phyloP scores from a whole-genome alignment of 1,140 invertebrate species.

The Nixonia krombeini region DNA sequence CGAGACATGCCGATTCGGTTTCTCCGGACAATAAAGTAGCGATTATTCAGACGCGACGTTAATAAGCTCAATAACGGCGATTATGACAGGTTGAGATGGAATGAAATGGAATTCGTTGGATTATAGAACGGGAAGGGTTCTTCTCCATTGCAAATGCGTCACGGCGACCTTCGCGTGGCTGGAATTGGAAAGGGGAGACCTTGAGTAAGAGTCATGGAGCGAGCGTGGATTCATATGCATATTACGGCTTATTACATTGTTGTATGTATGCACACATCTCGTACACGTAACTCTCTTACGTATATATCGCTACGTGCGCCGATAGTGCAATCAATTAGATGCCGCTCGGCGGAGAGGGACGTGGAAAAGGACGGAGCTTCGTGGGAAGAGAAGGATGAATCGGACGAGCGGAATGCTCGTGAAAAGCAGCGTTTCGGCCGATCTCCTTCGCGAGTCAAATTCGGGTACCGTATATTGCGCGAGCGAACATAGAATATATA shows the following conservation, averaged over 20 bases:
- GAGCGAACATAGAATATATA: too few species aligned
- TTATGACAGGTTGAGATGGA: slow-evolving; percentile 45
- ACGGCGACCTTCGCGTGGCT: slow-evolving; percentile 57
- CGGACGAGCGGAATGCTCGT: too few species aligned
- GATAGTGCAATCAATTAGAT: slow-evolving; percentile 55
- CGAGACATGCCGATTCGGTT: slow-evolving; percentile 19
- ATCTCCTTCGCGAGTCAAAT: too few species aligned
- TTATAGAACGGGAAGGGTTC: slow-evolving; percentile 48
- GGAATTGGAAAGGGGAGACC: slow-evolving; percentile 66
- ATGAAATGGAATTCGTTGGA: slow-evolving; percentile 48
- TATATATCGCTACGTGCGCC: slow-evolving; percentile 35
- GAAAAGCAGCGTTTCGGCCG: too few species aligned
- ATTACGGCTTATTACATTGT: slow-evolving; percentile 46
- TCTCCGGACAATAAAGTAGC: slow-evolving; percentile 27
- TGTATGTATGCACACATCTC: slow-evolving; percentile 28
- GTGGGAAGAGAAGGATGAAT: neutral
- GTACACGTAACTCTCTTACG: slow-evolving; percentile 54
- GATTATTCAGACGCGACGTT: slow-evolving; percentile 24
- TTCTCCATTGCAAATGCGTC: slow-evolving; percentile 38
- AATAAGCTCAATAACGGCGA: slow-evolving; percentile 42
- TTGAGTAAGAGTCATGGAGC: slow-evolving; percentile 66
- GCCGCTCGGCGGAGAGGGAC: slow-evolving; percentile 32
- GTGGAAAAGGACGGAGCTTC: slow-evolving; percentile 16
- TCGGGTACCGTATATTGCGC: too few species aligned
- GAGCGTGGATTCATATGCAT: slow-evolving; percentile 50